Evolutionary conservation across 1,140 invertebrate species (phyloP), one percentile per base, ranked within the genome.

Genomic region (Drosophila ogumai): DNA sequence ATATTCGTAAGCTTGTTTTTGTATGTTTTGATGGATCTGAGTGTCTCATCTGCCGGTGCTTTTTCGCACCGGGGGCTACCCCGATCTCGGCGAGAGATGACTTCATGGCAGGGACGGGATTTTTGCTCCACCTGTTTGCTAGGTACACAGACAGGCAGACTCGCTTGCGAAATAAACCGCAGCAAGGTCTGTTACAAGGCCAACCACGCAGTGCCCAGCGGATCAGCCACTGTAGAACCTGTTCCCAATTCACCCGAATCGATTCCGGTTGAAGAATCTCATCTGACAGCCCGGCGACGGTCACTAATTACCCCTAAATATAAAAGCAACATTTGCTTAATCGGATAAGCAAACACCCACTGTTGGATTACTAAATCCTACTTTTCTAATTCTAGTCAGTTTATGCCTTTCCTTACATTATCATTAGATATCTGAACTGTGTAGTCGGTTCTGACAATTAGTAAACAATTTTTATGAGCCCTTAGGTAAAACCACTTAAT

Each of bases 161-260:
- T 34, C 15, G 31, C 41, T 50, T 58, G 52, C 64, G 59, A 75
- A 66, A 75, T 46, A 59, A 66, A 71, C 46, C 78, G 64, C 74
- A 71, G 38, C 75, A 87, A 86, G 69, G 82, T 72, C 65, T 82
- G 47, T 87, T 82, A 88, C 82, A 88, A 87, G 82, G 82, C 65
- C 81, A 84, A 73, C 68, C 69, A 40, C 64, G 61, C 46, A 68
- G 72, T 38, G 34, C 50, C 31, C 31, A 55, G 49, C 47, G 13
- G 43, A 43, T 64, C 50, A 40, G 59, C 50, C 49, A 34, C 19
- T 67, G 65, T 58, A 87, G 84, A 87, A 87, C 84, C 84, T 65
- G 84, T 87, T 87, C 80, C 72, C 22, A 71, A 67, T 74, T 80
- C 76, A n/a, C 34, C 40, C 28, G 60, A 88, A 69, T 67, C 41